Conservation (phyloP, 2,113 vertebrate species). For the Beaufortia kweichowensis region DNA sequence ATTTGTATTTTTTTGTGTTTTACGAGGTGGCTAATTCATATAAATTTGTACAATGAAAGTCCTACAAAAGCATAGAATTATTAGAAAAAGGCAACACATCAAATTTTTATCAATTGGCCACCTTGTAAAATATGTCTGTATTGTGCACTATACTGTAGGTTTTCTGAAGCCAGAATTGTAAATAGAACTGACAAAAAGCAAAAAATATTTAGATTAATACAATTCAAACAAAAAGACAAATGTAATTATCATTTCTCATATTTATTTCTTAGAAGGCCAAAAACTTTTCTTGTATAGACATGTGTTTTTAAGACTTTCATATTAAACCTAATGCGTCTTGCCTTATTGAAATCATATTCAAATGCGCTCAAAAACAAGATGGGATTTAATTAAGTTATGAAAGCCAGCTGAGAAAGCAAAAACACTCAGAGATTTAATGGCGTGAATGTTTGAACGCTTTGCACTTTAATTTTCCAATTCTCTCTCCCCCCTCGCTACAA, state of each 20-base stretch:
- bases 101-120: too few species aligned
- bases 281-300: background rate
- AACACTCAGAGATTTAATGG: slow-evolving; percentile 43
- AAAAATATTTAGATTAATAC: too few species aligned
- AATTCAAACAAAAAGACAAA: too few species aligned
- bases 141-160: too few species aligned
- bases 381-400: slow-evolving; percentile 58
- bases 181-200: too few species aligned
- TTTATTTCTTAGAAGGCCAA: background rate
- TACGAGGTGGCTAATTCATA: too few species aligned
- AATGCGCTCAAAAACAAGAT: slow-evolving; percentile 48
- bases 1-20: too few species aligned
- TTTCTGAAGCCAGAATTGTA: too few species aligned
- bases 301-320: background rate
- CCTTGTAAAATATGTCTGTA: too few species aligned
- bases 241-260: background rate
- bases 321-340: slow-evolving; percentile 45
- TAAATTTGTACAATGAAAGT: too few species aligned
- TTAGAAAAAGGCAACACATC: too few species aligned
- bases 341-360: slow-evolving; percentile 50
- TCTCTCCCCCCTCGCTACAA: background rate
- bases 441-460: slow-evolving; percentile 23
- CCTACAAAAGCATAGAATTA: too few species aligned
- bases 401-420: slow-evolving; percentile 54
- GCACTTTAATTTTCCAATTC: slow-evolving; percentile 25